A percentile compares a stretch with the other conserved stretches of the same genome.
Conservation (phyloP, 1,140 invertebrate species). For the Lerema accius region DNA sequence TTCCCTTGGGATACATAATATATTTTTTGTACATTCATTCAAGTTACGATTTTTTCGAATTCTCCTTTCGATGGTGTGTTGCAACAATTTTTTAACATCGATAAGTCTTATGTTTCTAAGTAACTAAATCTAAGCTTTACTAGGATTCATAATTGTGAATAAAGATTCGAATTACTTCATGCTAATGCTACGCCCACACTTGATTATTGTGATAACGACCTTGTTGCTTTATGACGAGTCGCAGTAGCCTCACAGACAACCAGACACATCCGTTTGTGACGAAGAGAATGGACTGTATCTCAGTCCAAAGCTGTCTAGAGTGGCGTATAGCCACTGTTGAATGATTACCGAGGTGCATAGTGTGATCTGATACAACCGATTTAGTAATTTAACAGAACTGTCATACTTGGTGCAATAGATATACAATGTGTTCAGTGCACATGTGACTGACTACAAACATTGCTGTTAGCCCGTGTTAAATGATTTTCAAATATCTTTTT, state of each 20-base stretch:
- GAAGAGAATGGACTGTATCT: background rate
- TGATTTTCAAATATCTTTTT: background rate
- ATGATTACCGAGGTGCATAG: background rate
- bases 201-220: background rate
- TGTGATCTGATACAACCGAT: background rate
- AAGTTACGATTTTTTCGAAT: too few species aligned
- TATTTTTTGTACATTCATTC: too few species aligned
- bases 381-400: background rate
- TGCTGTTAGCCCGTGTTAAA: background rate
- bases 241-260: too few species aligned
- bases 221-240: background rate
- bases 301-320: background rate
- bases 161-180: background rate
- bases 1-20: too few species aligned
- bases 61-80: too few species aligned
- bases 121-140: background rate
- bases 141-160: background rate
- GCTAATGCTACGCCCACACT: background rate
- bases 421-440: too few species aligned
- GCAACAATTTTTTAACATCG: too few species aligned
- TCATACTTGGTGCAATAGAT: too few species aligned
- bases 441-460: too few species aligned
- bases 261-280: background rate
- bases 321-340: background rate
- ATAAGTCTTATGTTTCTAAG: too few species aligned